Conservation (phyloP, 1,140 invertebrate genomes). For the Aplysia californica region DNA sequence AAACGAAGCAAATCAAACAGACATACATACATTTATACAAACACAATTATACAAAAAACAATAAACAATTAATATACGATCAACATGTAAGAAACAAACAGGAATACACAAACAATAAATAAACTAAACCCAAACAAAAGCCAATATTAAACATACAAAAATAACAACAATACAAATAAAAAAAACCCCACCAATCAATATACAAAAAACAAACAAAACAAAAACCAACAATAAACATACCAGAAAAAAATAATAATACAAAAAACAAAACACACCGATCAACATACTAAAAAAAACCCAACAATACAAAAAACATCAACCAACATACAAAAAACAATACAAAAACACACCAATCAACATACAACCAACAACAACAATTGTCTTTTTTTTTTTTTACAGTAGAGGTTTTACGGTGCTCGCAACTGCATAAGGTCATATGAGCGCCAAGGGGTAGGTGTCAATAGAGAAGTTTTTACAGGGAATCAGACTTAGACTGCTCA, state of each 20-base stretch:
- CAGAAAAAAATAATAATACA: not conserved
- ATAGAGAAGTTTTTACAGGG: too few species aligned
- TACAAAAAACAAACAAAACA: not conserved
- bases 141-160: not conserved
- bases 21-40: too few species aligned
- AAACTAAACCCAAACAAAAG: too few species aligned
- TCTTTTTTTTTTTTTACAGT: too few species aligned
- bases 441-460: too few species aligned
- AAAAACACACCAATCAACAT: constrained; percentile 2
- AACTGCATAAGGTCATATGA: too few species aligned
- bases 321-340: not conserved
- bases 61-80: not conserved
- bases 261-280: not conserved
- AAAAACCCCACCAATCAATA: not conserved
- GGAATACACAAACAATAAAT: not conserved
- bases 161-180: not conserved
- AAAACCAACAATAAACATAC: not conserved
- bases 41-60: too few species aligned
- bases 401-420: too few species aligned
- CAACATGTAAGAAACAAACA: not conserved
- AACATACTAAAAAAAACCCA: too few species aligned
- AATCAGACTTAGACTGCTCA: too few species aligned
- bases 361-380: too few species aligned
- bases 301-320: not conserved
- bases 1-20: not conserved